A percentile compares a stretch with the other conserved stretches of the same genome.
Evolutionary conservation across 1,140 invertebrate genomes (phyloP).

Genomic region (Aphaenogaster rudis): DNA sequence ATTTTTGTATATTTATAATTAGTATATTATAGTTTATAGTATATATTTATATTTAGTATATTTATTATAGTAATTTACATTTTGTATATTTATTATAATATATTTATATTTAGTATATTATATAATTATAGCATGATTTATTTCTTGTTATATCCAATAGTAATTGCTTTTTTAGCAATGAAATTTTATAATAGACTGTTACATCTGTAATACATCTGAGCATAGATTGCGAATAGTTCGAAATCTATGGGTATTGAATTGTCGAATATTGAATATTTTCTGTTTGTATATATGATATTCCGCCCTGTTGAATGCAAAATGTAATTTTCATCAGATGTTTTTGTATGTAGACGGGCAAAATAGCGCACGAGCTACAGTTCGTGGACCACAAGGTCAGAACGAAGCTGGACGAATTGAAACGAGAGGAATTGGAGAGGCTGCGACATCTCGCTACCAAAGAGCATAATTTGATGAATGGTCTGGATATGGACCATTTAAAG

Average conservation of each 20-base stretch:
- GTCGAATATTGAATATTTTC: neutral
- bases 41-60: neutral
- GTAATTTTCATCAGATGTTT: slow-evolving; percentile 19
- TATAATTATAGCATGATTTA: neutral
- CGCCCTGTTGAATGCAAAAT: neutral
- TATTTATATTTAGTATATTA: neutral
- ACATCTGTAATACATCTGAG: neutral
- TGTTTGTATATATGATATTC: slow-evolving; percentile 11
- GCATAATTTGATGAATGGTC: slow-evolving; percentile 90
- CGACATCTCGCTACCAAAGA: slow-evolving; percentile 91
- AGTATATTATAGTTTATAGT: neutral
- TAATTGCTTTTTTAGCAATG: slow-evolving; percentile 38
- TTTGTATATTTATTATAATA: too few species aligned
- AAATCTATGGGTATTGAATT: neutral
- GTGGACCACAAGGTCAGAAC: slow-evolving; percentile 95
- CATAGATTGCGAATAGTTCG: neutral
- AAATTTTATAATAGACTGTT: neutral
- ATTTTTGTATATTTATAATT: neutral
- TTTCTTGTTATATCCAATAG: neutral
- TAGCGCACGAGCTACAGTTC: slow-evolving; percentile 96
- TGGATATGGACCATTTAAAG: slow-evolving; percentile 86
- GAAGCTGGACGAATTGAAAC: slow-evolving; percentile 97
- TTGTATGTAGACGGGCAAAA: slow-evolving; percentile 92
- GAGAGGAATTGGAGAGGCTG: slow-evolving; percentile 94
- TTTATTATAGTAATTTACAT: neutral